Base-by-base conservation (phyloP, 2,797 vertebrate species). In the Siniperca obscura region DNA sequence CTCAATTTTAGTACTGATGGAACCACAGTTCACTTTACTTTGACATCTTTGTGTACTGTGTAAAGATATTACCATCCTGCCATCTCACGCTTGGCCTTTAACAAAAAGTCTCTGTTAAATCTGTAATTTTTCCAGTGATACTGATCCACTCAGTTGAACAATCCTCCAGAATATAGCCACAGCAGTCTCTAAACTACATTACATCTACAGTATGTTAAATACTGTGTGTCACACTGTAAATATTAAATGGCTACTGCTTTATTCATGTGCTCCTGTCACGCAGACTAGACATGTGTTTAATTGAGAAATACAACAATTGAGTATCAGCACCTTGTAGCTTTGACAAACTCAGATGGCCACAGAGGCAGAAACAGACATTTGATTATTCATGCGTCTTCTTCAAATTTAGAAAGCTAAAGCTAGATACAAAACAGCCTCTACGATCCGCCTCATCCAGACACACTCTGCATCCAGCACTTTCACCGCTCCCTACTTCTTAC, bases 401-500 rank as follows among this genome's bases (percentile, higher is more conserved):
- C 69, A 85, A 89, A 91, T 92, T 86, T 87, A 87, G 68, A 86
- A 89, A 79, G 82, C 81, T 52, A 70, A 76, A 72, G 76, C 79
- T 72, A 64, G 76, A 87, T 78, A 84, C 89, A 80, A 60, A 87
- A 70, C 84, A 91, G 83, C 89, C 83, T 88, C 82, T 44, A 48
- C 70, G 81, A 90, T 87, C 59, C 77, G 87, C 85, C 83, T 93
- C 87, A 81, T 86, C 78, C 83, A 86, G 86, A 84, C 90, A 86
- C 87, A 70, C 86, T 88, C 83, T 78, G 89, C 91, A 92, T 90
- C 88, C 88, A 88, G 90, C 89, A 68, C 90, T 92, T 90, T 82
- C 89, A 70, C 90, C 78, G 90, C 91, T 92, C 87, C 91, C 86
- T 90, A 74, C 76, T 85, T 90, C 94, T 95, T 95, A 95, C 90